phyloP scores from a whole-genome alignment of 1,140 invertebrate genomes.

The Camponotus pennsylvanicus region DNA sequence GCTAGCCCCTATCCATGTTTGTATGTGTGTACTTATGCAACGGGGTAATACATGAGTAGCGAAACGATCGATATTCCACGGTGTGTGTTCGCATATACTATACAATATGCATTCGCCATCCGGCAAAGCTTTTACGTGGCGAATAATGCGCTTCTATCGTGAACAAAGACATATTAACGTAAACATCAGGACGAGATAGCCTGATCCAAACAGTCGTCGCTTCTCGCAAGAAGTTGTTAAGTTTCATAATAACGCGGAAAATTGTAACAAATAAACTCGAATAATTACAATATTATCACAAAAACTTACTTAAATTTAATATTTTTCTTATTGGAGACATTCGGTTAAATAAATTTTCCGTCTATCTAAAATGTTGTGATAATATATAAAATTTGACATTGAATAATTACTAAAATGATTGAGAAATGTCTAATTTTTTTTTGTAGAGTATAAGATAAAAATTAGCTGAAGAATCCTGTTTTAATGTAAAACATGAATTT shows the following conservation, averaged over 20 bases:
- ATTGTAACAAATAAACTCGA: background rate
- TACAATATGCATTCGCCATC: constrained; percentile 62
- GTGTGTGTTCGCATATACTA: constrained; percentile 44
- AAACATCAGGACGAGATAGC: constrained; percentile 16
- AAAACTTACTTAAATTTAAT: background rate
- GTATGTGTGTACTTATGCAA: constrained; percentile 34
- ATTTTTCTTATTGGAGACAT: background rate
- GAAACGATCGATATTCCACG: constrained; percentile 75
- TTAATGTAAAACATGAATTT: background rate
- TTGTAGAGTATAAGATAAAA: background rate
- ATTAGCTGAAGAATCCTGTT: background rate
- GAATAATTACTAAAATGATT: background rate
- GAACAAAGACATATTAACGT: constrained; percentile 72
- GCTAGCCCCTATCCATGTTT: background rate
- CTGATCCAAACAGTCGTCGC: background rate
- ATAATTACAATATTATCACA: background rate
- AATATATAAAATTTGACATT: background rate
- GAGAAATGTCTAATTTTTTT: background rate
- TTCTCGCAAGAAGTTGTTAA: background rate
- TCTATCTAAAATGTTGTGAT: background rate
- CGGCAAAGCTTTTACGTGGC: constrained; percentile 70
- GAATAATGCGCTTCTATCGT: constrained; percentile 65
- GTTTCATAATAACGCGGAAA: background rate
- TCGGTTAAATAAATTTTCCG: background rate
- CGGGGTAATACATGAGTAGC: constrained; percentile 18